phyloP scores from a whole-genome alignment of 2,888 invertebrate genomes.

The Eupithecia insigniata region DNA sequence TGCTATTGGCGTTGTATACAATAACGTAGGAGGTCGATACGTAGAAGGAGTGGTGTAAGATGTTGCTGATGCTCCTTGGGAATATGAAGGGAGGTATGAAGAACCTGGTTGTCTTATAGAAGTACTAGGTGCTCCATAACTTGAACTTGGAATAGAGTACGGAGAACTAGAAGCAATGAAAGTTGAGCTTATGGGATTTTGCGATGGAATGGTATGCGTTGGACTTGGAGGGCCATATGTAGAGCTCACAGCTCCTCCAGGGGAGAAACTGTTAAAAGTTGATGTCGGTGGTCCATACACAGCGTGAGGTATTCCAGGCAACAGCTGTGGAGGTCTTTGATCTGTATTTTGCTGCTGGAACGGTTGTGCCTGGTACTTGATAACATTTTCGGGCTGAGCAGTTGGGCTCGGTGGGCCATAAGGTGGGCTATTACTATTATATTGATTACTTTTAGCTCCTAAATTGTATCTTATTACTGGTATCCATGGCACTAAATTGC shows the following conservation, averaged over 20 bases:
- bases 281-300: slow-evolving; percentile 66
- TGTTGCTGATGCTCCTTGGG: slow-evolving; percentile 50
- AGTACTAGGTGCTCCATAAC: slow-evolving; percentile 51
- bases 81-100: slow-evolving; percentile 46
- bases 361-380: slow-evolving; percentile 59
- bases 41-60: slow-evolving; percentile 53
- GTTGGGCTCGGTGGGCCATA: slow-evolving; percentile 77
- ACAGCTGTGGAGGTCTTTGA: slow-evolving; percentile 52
- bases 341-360: slow-evolving; percentile 56
- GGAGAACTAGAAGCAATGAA: slow-evolving; percentile 57
- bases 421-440: slow-evolving; percentile 64
- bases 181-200: slow-evolving; percentile 58
- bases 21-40: slow-evolving; percentile 53
- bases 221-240: slow-evolving; percentile 69
- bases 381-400: slow-evolving; percentile 59
- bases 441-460: slow-evolving; percentile 64
- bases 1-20: slow-evolving; percentile 52
- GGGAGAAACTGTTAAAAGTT: slow-evolving; percentile 49
- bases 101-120: slow-evolving; percentile 46
- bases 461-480: slow-evolving; percentile 86
- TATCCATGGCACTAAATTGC: slow-evolving; percentile 92
- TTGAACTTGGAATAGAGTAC: slow-evolving; percentile 51
- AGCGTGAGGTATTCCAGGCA: slow-evolving; percentile 59
- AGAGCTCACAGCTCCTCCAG: slow-evolving; percentile 57
- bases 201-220: slow-evolving; percentile 65